phyloP scores from a whole-genome alignment of 2,888 invertebrate species.

The Lycaena phlaeas region DNA sequence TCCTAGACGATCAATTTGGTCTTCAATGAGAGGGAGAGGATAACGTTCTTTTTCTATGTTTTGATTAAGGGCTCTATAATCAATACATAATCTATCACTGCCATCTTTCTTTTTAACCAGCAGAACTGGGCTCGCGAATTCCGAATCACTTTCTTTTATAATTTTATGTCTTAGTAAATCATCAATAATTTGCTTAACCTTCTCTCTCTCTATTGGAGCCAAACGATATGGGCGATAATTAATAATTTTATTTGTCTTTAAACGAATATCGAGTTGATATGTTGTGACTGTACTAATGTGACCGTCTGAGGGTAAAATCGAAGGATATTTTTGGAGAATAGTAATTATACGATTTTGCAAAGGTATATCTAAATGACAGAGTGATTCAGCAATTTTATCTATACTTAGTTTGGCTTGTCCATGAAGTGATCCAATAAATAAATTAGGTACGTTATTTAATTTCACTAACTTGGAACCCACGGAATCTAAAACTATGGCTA shows the following conservation, averaged over 20 bases:
- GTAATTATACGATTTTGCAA: slow-evolving; percentile 11
- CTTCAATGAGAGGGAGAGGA: slow-evolving; percentile 21
- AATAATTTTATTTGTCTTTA: slow-evolving; percentile 11
- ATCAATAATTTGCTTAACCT: slow-evolving; percentile 16
- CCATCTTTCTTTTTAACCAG: slow-evolving; percentile 21
- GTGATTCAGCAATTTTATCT: background rate
- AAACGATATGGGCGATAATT: slow-evolving; percentile 20
- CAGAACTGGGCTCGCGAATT: slow-evolving; percentile 20
- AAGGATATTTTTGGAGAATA: slow-evolving; percentile 15
- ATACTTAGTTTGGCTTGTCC: background rate
- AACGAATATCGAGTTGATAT: slow-evolving; percentile 14
- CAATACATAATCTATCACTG: slow-evolving; percentile 18
- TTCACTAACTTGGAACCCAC: slow-evolving; percentile 10
- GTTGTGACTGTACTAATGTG: slow-evolving; percentile 14
- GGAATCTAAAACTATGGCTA: slow-evolving; percentile 15
- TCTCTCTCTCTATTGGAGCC: slow-evolving; percentile 18
- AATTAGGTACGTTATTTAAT: background rate
- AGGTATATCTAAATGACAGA: slow-evolving; percentile 8
- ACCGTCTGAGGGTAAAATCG: slow-evolving; percentile 11
- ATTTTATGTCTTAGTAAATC: slow-evolving; percentile 17
- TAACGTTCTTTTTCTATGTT: slow-evolving; percentile 18
- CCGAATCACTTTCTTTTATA: slow-evolving; percentile 18
- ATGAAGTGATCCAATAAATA: too few species aligned
- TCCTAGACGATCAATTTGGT: slow-evolving; percentile 20
- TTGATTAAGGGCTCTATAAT: slow-evolving; percentile 20